Conservation (phyloP, 1,140 invertebrate genomes). For the Meloidogyne hapla region DNA sequence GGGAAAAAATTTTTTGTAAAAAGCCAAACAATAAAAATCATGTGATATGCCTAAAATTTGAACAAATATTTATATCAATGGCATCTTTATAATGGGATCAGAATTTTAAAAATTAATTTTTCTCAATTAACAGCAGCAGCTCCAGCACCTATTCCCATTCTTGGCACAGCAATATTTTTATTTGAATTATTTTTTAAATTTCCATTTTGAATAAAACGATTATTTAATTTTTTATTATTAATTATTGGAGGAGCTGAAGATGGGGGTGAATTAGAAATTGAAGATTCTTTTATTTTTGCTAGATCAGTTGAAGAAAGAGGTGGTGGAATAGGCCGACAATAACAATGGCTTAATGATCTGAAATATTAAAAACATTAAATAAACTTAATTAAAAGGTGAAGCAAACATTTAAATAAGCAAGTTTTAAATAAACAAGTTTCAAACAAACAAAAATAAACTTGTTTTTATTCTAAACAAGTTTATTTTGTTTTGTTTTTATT, state of each 20-base stretch:
- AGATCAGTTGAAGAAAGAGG: neutral
- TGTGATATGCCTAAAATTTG: neutral
- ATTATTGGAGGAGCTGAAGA: neutral
- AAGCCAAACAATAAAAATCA: too few relatives aligned
- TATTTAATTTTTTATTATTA: neutral
- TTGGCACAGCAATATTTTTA: conserved; percentile 1
- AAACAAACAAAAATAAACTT: too few relatives aligned
- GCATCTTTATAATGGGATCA: neutral
- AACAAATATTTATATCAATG: neutral
- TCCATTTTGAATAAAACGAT: neutral
- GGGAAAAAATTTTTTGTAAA: too few relatives aligned
- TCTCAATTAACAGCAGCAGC: neutral
- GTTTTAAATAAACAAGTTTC: too few relatives aligned
- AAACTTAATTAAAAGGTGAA: neutral
- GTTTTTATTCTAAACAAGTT: too few relatives aligned
- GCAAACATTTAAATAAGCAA: neutral
- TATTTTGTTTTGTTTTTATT: too few relatives aligned
- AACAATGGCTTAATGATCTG: conserved; percentile 2
- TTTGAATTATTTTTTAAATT: neutral
- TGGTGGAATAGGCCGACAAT: neutral
- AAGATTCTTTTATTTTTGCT: conserved; percentile 3
- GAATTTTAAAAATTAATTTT: neutral
- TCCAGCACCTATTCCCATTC: neutral
- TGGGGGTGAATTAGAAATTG: neutral
- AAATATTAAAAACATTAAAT: too few relatives aligned